phyloP scores from a whole-genome alignment of 2,113 vertebrate species.

The Apteryx mantelli region DNA sequence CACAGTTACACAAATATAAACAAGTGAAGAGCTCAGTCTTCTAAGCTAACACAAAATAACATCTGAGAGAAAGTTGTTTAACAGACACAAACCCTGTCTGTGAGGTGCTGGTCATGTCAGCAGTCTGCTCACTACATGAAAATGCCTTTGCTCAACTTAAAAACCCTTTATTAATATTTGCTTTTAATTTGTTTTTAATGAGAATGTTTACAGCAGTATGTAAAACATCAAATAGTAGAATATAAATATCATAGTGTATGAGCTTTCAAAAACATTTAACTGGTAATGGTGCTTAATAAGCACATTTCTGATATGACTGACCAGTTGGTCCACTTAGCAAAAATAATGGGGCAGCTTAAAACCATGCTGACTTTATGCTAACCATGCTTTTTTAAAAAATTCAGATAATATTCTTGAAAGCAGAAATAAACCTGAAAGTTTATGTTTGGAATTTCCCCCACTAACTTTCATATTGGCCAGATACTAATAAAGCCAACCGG shows the following conservation, averaged over 20 bases:
- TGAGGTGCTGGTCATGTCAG: neutral
- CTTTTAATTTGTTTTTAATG: neutral
- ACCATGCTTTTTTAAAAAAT: neutral
- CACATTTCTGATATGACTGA: neutral
- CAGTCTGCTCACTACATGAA: neutral
- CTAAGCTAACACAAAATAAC: neutral
- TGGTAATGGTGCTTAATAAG: neutral
- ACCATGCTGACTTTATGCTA: neutral
- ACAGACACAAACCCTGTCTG: neutral
- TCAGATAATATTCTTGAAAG: neutral
- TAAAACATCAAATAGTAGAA: neutral
- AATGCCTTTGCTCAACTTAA: neutral
- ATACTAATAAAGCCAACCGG: neutral
- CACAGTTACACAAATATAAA: constrained; percentile 16
- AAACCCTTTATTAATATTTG: neutral
- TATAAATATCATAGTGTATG: neutral
- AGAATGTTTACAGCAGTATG: neutral
- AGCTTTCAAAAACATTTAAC: neutral
- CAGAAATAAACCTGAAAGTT: neutral
- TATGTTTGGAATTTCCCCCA: neutral
- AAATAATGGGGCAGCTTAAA: neutral
- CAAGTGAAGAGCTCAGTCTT: neutral
- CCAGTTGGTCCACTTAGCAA: neutral
- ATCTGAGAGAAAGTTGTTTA: neutral
- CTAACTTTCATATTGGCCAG: neutral